phyloP scores from a whole-genome alignment of 2,888 invertebrate species.

The Lamellibrachia satsuma region DNA sequence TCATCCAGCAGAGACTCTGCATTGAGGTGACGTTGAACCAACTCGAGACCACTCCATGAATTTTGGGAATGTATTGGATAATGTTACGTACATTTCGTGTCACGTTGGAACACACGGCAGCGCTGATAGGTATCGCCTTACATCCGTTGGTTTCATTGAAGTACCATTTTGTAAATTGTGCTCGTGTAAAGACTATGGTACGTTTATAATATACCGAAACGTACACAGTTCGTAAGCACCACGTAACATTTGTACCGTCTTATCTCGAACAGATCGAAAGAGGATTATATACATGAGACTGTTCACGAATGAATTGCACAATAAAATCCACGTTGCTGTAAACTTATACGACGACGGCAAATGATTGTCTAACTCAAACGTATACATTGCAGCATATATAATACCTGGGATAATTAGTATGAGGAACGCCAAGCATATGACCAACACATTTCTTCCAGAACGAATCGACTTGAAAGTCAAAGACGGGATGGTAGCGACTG shows the following conservation, averaged over 20 bases:
- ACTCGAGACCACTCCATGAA: not conserved
- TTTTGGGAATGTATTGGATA: not conserved
- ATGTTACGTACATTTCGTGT: not conserved
- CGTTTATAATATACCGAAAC: not conserved
- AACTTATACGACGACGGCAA: not conserved
- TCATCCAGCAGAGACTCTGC: not conserved
- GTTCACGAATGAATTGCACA: not conserved
- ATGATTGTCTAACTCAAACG: not conserved
- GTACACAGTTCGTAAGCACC: not conserved
- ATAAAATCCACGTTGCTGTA: not conserved
- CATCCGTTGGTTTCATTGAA: not conserved
- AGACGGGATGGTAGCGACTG: not conserved
- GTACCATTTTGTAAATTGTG: not conserved
- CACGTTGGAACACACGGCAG: not conserved
- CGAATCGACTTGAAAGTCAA: not conserved
- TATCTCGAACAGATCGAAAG: not conserved
- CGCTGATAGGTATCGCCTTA: not conserved
- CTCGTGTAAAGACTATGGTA: not conserved
- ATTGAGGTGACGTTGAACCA: not conserved
- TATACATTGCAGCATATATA: not conserved
- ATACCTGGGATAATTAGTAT: not conserved
- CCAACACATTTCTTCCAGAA: not conserved
- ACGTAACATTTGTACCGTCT: not conserved
- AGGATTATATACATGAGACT: not conserved
- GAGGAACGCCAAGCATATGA: not conserved